Base-by-base conservation (phyloP, 1,140 invertebrate species). In the Eulimnadia texana region DNA sequence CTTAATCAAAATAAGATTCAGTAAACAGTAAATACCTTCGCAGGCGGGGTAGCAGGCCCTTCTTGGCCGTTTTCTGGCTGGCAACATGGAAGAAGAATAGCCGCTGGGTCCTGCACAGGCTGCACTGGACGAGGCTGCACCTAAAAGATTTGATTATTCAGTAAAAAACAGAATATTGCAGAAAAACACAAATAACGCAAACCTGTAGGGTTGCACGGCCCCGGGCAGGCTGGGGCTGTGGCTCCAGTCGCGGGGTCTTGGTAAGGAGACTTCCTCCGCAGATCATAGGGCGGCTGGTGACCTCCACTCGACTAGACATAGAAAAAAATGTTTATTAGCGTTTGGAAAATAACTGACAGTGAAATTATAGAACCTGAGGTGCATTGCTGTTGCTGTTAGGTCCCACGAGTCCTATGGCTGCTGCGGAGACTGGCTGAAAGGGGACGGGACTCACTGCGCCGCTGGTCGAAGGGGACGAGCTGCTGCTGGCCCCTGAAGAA, bases 221-320 rank as follows among this genome's bases (percentile, higher is more conserved):
- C 72, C n/a, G 74, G 72, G 52, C 29, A 64, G 50, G 28, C 60
- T 20, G 51, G 25, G 9, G 52, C 55, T 3, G 53, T 28, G 23
- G 47, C 55, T 19, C 29, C 61, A 23, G 66, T 52, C 28, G 59
- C 63, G 47, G 63, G 63, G 60, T 66, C 64, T 61, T 75, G 73
- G 24, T 84, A 82, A 62, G 83, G 83, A 66, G 84, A 88, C 74
- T 90, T 91, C 66, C 87, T 79, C 64, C 88, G 78, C 66, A 91
- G 75, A 72, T 91, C 88, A 69, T 91, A 90, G 0, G 88, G 88
- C 58, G 86, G 85, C 68, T 88, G 85, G 72, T 90, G 64, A 23
- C 10, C 50, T 51, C 22, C 28, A 61, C 29, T 50, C 60, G 16
- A 33, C 60, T 1, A 50, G 50, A 20, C 55, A 20, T 13, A 58